These are phyloP conservation scores for Helogale parvula DNA, from an alignment of 2,113 vertebrate genomes.

Conservation along the genomic window DNA sequence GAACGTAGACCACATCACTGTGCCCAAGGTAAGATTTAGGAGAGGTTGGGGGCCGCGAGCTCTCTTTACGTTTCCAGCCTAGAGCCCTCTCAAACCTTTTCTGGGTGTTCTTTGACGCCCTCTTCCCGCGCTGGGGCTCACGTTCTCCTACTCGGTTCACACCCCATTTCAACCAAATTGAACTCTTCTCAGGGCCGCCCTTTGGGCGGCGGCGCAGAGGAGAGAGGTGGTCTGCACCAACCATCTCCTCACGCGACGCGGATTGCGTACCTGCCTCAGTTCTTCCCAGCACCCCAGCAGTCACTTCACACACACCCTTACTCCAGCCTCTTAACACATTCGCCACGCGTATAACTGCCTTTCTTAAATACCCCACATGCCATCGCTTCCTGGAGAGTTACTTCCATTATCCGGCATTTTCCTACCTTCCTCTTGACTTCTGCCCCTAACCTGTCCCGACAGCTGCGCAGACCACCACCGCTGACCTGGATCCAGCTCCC, in stretches of 20 bases:
- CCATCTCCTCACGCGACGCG: fast-evolving
- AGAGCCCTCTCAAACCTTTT: background rate
- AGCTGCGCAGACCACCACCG: no score
- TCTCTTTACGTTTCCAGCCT: background rate
- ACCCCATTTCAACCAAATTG: background rate
- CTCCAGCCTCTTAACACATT: background rate
- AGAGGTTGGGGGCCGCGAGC: background rate
- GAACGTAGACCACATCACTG: conserved; percentile 83
- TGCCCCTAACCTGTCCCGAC: background rate
- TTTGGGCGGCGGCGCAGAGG: fast-evolving
- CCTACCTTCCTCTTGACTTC: background rate
- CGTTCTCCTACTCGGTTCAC: background rate
- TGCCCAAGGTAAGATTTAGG: conserved; percentile 80
- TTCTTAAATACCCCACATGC: background rate
- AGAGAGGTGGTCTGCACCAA: background rate
- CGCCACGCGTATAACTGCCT: background rate
- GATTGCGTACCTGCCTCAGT: fast-evolving
- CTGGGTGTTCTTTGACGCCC: background rate
- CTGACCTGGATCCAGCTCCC: background rate
- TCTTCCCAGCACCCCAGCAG: no score
- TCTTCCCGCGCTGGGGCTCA: background rate
- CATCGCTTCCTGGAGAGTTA: background rate
- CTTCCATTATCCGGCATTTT: background rate
- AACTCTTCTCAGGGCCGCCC: background rate
- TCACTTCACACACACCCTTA: background rate